These are phyloP conservation scores for Poeciliopsis gracilis DNA, from an alignment of 2,797 vertebrate genomes.

Conservation along the genomic window DNA sequence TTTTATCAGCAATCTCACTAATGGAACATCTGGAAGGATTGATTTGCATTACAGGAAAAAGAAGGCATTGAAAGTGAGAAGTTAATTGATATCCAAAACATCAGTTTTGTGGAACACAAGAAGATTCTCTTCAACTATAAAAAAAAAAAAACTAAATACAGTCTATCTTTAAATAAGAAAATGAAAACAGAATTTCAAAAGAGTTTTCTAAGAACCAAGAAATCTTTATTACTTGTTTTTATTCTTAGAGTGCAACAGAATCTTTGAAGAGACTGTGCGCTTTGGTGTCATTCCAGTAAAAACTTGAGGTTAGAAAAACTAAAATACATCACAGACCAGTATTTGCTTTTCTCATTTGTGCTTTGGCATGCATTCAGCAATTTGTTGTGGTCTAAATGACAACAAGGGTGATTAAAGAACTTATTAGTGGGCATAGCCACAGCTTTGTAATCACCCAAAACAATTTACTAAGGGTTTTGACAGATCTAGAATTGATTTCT, in stretches of 20 bases:
- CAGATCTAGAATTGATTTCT: not conserved
- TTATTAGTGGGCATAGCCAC: not conserved
- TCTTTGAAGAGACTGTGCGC: not conserved
- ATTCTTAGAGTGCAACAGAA: not conserved
- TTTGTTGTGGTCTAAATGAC: not conserved
- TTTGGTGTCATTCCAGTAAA: not conserved
- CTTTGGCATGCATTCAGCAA: not conserved
- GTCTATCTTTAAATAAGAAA: not conserved
- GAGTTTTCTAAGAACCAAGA: not conserved
- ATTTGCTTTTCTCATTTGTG: not conserved
- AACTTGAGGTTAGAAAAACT: not conserved
- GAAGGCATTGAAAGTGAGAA: not conserved
- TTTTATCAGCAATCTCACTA: slow-evolving; percentile 45
- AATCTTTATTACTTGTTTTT: not conserved
- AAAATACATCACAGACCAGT: not conserved
- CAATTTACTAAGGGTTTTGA: not conserved
- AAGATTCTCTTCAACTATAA: not conserved
- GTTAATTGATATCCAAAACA: slow-evolving; percentile 2
- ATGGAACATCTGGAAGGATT: slow-evolving; percentile 28
- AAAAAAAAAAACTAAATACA: not conserved
- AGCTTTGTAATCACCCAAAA: not conserved
- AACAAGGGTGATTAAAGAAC: not conserved
- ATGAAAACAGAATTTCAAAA: not conserved
- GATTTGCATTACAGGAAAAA: slow-evolving; percentile 30
- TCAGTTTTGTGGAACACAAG: not conserved